Base-by-base conservation (phyloP, 2,888 invertebrate species). In the Athetis lepigone region DNA sequence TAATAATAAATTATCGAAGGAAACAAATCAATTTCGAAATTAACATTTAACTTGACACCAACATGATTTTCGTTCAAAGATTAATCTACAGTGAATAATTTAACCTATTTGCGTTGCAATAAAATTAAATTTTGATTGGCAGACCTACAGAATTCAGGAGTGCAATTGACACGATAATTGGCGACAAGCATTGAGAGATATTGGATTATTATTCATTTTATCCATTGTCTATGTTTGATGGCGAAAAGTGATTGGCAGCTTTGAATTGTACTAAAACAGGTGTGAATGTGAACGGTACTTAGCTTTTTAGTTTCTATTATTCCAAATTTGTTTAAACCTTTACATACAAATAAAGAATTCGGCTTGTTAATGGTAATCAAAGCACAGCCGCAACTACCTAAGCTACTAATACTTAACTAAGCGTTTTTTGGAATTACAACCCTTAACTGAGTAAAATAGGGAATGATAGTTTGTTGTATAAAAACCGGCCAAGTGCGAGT, bases 111-210 rank as follows among this genome's bases (percentile, higher is more conserved):
- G 25, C 57, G 57, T 52, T n/a, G 69, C 46, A 49, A 66, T 74
- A 75, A 58, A 77, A 75, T 76, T 70, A 75, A 75, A 77, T 76
- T 79, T 82, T 74, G 81, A 81, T 78, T 78, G 77, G 68, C 74
- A 68, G 60, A 21, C 52, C 57, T 49, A 73, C 70, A 66, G 63
- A 75, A 77, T 77, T 77, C 73, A 61, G 72, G 55, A 67, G 67
- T 81, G 81, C 77, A 76, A 69, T 69, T 77, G 82, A 82, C 81
- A 79, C 64, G 51, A 66, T 79, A 84, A 85, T 84, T 80, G 83
- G 77, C 72, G 73, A 73, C 70, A 78, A 67, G 71, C 64, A 72
- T 77, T 78, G 77, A 75, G 74, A 82, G 69, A 76, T 75, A 81
- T 80, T 69, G 77, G 78, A 82, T 84, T 83, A 75, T 60, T 60